Conservation (phyloP, 35 echinoderm and acorn worm species). For the Nesometra sesokonis region DNA sequence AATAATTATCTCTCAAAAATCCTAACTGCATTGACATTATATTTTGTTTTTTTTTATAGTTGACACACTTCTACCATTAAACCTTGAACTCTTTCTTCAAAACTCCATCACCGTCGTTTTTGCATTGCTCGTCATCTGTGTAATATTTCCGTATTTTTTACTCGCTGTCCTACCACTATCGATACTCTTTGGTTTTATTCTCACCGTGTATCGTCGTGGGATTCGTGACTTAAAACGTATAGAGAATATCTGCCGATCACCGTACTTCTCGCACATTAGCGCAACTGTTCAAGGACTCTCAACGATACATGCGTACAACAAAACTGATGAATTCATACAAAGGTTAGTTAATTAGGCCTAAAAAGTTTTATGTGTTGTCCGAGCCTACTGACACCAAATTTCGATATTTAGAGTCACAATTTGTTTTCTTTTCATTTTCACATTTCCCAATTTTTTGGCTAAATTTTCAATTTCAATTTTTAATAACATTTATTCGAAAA, state of each 20-base stretch:
- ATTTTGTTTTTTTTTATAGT: conserved; percentile 23
- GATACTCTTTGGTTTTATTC: conserved; percentile 49
- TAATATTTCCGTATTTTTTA: conserved; percentile 53
- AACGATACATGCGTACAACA: conserved; percentile 82
- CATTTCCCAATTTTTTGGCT: no score
- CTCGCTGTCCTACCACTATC: conserved; percentile 44
- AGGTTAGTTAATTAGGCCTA: conserved; percentile 52
- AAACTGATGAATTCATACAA: conserved; percentile 59
- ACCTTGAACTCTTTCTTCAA: conserved; percentile 56
- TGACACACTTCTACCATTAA: conserved; percentile 66
- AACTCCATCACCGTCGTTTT: conserved; percentile 51
- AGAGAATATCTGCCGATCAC: conserved; percentile 86
- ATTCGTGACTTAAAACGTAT: conserved; percentile 81
- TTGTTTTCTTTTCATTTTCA: no score
- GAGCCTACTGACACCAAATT: no score
- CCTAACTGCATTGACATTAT: neutral
- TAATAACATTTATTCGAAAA: no score
- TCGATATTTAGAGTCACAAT: no score
- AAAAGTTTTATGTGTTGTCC: no score
- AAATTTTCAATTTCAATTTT: no score
- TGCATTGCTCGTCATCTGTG: conserved; percentile 50
- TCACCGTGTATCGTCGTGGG: conserved; percentile 48
- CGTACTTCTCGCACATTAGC: conserved; percentile 93
- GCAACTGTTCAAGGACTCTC: conserved; percentile 73
- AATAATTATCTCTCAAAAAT: no score